These are phyloP conservation scores for Menura novaehollandiae DNA, from an alignment of 2,113 vertebrate species.

Conservation along the genomic window DNA sequence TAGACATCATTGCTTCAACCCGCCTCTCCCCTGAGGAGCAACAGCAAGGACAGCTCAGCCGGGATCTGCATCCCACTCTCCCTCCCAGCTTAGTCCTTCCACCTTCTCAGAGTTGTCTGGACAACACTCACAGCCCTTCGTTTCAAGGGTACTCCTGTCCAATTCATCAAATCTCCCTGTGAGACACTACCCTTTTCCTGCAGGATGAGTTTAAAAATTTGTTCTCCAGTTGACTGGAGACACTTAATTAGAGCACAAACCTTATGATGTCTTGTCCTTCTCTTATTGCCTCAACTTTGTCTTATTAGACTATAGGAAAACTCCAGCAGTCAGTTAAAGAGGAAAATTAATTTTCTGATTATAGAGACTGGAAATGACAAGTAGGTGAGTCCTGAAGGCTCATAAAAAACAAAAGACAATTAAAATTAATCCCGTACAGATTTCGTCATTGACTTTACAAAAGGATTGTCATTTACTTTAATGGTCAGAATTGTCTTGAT, in stretches of 20 bases:
- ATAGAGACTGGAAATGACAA: not conserved
- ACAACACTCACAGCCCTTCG: not conserved
- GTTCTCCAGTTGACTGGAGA: not conserved
- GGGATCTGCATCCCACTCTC: not conserved
- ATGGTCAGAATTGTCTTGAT: not conserved
- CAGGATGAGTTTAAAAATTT: not conserved
- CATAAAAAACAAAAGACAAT: conserved; percentile 49
- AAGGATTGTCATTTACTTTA: conserved; percentile 9
- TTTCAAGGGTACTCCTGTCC: not conserved
- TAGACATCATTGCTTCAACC: not conserved
- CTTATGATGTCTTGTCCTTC: not conserved
- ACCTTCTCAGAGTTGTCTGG: not conserved
- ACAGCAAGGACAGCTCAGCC: not conserved
- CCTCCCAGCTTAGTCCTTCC: not conserved
- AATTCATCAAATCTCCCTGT: not conserved
- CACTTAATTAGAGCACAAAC: not conserved
- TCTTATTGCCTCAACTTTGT: not conserved
- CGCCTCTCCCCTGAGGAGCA: not conserved
- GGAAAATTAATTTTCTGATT: conserved; percentile 32
- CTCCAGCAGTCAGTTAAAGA: not conserved
- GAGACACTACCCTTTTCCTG: not conserved
- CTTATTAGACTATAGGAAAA: not conserved
- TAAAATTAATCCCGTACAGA: not conserved
- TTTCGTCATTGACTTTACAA: not conserved
- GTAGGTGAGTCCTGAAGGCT: conserved; percentile 4